Base-by-base conservation (phyloP, 2,888 invertebrate genomes). In the Mesochorus sp. region DNA sequence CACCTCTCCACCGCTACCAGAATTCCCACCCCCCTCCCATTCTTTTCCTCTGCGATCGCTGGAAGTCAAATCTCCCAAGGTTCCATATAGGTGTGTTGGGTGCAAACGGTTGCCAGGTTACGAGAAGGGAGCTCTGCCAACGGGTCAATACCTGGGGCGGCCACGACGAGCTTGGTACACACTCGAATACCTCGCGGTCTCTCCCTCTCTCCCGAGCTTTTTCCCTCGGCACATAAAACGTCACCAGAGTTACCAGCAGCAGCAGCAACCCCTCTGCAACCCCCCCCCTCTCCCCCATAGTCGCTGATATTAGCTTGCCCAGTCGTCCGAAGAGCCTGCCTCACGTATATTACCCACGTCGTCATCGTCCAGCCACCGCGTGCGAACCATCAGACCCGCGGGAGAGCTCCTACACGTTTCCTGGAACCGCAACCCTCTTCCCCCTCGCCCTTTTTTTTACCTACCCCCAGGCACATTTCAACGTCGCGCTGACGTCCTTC, bases 61-160 rank as follows among this genome's bases (percentile, higher is more conserved):
- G 53, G 85, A 88, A 90, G 89, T 89, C 89, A 90, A 88, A 90
- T 90, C 90, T 90, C 89, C 59, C 90, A 90, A 90, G 90, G 90
- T 90, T 90, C 74, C 87, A n/a, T 86, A 85, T 88, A 89, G 89
- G 89, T 90, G 89, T 90, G 88, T 90, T 89, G 89, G 90, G 85
- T 88, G 87, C 89, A 87, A 88, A 87, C 85, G 86, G 90, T 91
- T 90, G 89, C 90, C 85, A 86, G 84, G 90, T 83, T 85, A 90
- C 81, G 82, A 82, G 82, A 85, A 85, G 89, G 89, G 88, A 89
- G 89, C 87, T 61, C 59, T 66, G 74, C 82, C 83, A 85, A 89
- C 91, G 90, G 91, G 91, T 91, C 91, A 90, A 91, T 91, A 91
- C 89, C 90, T 89, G 86, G 88, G n/a, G 62, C 70, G 79, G 74